Percentiles rank a stretch among this genome's conserved stretches.
Conservation (phyloP, 2,888 invertebrate genomes). For the Pecten maximus region DNA sequence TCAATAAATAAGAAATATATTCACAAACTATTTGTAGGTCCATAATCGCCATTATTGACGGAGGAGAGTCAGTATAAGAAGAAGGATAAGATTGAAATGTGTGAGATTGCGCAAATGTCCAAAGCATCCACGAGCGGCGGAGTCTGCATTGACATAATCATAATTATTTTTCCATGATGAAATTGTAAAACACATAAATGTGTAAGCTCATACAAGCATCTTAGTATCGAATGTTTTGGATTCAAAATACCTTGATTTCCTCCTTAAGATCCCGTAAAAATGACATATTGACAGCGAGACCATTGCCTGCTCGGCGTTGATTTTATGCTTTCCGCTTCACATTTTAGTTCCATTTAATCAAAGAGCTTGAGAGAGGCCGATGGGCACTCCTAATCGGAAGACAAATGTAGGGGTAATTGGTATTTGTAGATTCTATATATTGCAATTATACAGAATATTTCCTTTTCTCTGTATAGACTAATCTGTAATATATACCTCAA, state of each 20-base stretch:
- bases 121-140: too few relatives aligned
- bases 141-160: too few relatives aligned
- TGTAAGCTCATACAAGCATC: background rate
- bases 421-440: background rate
- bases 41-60: too few relatives aligned
- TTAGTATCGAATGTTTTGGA: background rate
- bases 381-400: background rate
- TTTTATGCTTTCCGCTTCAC: background rate
- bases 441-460: background rate
- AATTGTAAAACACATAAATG: background rate
- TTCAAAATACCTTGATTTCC: conserved; percentile 15
- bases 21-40: too few relatives aligned
- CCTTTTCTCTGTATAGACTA: too few relatives aligned
- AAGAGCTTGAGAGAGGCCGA: background rate
- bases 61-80: too few relatives aligned
- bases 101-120: too few relatives aligned
- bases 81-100: too few relatives aligned
- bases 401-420: background rate
- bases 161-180: too few relatives aligned
- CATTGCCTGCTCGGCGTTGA: background rate
- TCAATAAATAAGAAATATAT: too few relatives aligned
- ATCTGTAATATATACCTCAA: background rate
- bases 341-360: background rate
- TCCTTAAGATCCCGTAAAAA: conserved; percentile 7
- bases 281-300: conserved; percentile 22